phyloP scores from a whole-genome alignment of 2,797 vertebrate genomes.

The Hypotaenidia okinawae region DNA sequence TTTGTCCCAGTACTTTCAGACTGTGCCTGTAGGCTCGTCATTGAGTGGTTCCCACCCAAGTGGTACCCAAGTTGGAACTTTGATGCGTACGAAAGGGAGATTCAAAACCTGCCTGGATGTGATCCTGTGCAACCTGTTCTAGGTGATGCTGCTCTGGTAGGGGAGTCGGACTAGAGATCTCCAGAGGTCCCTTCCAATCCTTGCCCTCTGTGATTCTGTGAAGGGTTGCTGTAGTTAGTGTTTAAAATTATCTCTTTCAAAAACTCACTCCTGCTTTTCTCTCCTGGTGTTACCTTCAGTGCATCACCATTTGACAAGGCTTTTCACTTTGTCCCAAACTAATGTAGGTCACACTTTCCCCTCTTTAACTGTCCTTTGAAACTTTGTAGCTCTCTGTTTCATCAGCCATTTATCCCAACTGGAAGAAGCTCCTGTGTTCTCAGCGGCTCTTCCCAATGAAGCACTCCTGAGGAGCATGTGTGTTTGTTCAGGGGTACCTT shows the following conservation, averaged over 20 bases:
- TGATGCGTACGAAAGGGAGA: not conserved
- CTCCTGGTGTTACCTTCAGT: not conserved
- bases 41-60: not conserved
- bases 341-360: not conserved
- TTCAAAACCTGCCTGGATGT: too few relatives aligned
- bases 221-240: not conserved
- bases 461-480: not conserved
- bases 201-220: too few relatives aligned
- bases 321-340: not conserved
- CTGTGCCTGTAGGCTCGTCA: not conserved
- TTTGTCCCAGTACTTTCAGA: not conserved
- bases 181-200: too few relatives aligned
- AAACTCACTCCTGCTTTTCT: not conserved
- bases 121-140: too few relatives aligned
- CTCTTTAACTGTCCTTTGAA: not conserved
- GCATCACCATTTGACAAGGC: not conserved
- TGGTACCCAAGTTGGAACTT: not conserved
- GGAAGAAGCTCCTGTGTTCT: not conserved
- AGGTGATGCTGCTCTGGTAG: too few relatives aligned
- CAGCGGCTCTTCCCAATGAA: not conserved
- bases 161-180: too few relatives aligned
- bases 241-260: not conserved
- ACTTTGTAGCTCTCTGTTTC: not conserved
- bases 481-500: not conserved
- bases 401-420: not conserved